Conservation (phyloP, 2,797 vertebrate species). For the Onychomys leucogaster region DNA sequence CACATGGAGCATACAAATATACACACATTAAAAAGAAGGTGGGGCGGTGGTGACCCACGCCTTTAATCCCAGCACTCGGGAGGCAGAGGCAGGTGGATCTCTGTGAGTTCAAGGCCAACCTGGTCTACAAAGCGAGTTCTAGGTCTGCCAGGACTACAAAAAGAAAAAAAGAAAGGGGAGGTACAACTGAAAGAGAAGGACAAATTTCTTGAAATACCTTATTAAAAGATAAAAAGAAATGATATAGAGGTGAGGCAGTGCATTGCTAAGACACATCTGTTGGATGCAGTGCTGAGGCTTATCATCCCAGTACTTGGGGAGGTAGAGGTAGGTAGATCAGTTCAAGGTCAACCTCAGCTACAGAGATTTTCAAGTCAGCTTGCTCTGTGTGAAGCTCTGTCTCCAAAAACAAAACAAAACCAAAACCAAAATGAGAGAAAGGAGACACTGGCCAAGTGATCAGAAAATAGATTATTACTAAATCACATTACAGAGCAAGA, state of each 20-base stretch:
- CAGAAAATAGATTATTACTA: neutral
- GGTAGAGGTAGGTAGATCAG: neutral
- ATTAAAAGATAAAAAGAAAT: neutral
- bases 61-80: neutral
- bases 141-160: neutral
- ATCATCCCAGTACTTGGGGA: neutral
- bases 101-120: neutral
- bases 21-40: neutral
- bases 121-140: neutral
- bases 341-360: neutral
- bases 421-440: neutral
- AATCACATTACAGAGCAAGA: neutral
- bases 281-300: neutral
- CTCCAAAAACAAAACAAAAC: neutral
- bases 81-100: neutral
- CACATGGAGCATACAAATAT: neutral
- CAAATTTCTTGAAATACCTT: neutral
- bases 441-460: neutral
- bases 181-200: neutral
- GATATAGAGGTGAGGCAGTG: neutral
- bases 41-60: fast-evolving
- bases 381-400: neutral
- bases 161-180: neutral
- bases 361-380: neutral
- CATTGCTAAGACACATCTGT: neutral